phyloP scores from a whole-genome alignment of 2,797 vertebrate species.

The Cephalopachus bancanus region DNA sequence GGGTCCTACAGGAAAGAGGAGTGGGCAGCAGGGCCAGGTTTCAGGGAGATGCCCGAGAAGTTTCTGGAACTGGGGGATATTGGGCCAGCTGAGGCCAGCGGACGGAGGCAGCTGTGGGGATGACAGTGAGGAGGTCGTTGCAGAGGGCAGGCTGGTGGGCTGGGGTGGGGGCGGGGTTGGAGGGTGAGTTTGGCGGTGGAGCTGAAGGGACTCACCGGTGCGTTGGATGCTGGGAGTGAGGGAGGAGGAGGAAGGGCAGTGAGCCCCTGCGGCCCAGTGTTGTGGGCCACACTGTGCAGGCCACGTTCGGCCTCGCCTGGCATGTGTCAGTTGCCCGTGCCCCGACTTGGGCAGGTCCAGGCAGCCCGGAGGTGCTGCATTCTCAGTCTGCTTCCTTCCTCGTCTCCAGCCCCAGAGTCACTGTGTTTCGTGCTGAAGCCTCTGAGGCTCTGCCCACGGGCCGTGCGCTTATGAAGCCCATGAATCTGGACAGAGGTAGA shows the following conservation, averaged over 20 bases:
- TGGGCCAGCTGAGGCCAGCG: background rate
- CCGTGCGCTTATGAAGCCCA: conserved; percentile 52
- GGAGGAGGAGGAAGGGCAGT: background rate
- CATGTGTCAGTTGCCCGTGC: fast-evolving
- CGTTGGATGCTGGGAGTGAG: background rate
- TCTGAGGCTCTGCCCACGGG: conserved; percentile 9
- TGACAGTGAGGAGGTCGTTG: background rate
- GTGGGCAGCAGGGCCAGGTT: fast-evolving
- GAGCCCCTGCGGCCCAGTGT: background rate
- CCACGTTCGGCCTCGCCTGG: fast-evolving
- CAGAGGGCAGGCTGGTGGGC: no score
- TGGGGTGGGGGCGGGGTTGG: fast-evolving
- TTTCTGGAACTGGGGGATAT: background rate
- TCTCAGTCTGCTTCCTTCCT: background rate
- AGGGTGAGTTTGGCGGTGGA: background rate
- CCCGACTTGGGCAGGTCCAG: background rate
- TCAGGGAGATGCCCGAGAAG: background rate
- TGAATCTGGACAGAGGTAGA: conserved; percentile 11
- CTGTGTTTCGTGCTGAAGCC: conserved; percentile 3
- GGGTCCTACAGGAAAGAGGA: background rate
- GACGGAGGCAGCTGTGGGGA: background rate
- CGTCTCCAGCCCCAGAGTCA: background rate
- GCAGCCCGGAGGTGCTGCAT: fast-evolving
- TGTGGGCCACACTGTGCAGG: background rate
- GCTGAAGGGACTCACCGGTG: background rate